phyloP scores from a whole-genome alignment of 2,113 vertebrate species.

The Ornithorhynchus anatinus region DNA sequence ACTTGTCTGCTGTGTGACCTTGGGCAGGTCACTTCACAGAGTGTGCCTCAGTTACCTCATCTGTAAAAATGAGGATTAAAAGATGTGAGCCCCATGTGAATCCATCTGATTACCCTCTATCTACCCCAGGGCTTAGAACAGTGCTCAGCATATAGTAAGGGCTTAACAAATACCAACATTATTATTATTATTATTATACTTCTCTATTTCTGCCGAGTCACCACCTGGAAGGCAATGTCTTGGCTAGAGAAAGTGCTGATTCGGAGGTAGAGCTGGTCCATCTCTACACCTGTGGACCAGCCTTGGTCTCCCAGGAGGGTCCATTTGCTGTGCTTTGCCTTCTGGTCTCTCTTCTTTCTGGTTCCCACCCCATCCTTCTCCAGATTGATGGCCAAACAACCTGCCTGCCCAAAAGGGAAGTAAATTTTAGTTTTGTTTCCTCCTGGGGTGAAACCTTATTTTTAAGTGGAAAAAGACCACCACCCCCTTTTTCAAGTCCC shows the following conservation, averaged over 20 bases:
- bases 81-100: no score
- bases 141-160: no score
- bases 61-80: no score
- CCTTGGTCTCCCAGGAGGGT: neutral
- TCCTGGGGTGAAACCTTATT: neutral
- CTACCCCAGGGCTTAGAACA: no score
- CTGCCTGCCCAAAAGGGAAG: neutral
- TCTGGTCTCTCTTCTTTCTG: neutral
- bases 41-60: no score
- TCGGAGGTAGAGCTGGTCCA: conserved; percentile 13
- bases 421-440: neutral
- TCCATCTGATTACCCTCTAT: no score
- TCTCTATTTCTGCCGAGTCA: conserved; percentile 52
- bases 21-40: no score
- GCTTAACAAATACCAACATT: no score
- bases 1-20: no score
- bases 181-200: no score
- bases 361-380: neutral
- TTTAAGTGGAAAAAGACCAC: conserved; percentile 11
- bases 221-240: conserved; percentile 21
- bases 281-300: neutral
- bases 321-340: neutral
- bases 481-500: neutral
- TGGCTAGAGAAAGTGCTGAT: conserved; percentile 32
- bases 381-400: neutral